Conservation (phyloP, 2,888 invertebrate species). For the Nemoura dubitans region DNA sequence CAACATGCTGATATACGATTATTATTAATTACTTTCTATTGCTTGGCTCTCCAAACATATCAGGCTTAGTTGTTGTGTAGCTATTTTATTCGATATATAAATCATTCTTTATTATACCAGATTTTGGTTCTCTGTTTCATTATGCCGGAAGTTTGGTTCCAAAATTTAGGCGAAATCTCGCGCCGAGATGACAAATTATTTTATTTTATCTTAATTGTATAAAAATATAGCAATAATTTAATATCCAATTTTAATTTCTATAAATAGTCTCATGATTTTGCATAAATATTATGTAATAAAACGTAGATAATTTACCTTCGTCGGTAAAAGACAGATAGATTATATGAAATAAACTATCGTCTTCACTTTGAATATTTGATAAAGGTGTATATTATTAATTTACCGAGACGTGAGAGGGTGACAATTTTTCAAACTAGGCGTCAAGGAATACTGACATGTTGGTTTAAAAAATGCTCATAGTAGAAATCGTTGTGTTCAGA, state of each 20-base stretch:
- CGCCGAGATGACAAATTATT: slow-evolving; percentile 14
- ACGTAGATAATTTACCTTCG: not conserved
- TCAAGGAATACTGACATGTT: not conserved
- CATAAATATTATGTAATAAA: not conserved
- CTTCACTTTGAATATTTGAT: slow-evolving; percentile 13
- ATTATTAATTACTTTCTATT: slow-evolving; percentile 10
- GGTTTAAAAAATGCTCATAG: not conserved
- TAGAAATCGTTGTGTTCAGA: slow-evolving; percentile 25
- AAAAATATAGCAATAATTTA: slow-evolving; percentile 19
- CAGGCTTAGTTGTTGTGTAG: slow-evolving; percentile 25
- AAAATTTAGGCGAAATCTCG: not conserved
- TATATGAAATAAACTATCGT: slow-evolving; percentile 13
- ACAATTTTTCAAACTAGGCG: not conserved
- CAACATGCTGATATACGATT: not conserved
- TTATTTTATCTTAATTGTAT: slow-evolving; percentile 39
- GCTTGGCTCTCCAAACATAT: slow-evolving; percentile 24
- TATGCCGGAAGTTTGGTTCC: not conserved
- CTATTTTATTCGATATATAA: not conserved
- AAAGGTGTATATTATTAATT: not conserved
- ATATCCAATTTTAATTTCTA: slow-evolving; percentile 36
- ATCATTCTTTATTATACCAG: not conserved
- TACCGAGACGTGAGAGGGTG: not conserved
- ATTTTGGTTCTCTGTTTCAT: not conserved
- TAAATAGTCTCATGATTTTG: slow-evolving; percentile 33
- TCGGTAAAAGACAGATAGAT: not conserved